Conservation (phyloP, 2,113 vertebrate species). For the Apistogramma diplotaenia region DNA sequence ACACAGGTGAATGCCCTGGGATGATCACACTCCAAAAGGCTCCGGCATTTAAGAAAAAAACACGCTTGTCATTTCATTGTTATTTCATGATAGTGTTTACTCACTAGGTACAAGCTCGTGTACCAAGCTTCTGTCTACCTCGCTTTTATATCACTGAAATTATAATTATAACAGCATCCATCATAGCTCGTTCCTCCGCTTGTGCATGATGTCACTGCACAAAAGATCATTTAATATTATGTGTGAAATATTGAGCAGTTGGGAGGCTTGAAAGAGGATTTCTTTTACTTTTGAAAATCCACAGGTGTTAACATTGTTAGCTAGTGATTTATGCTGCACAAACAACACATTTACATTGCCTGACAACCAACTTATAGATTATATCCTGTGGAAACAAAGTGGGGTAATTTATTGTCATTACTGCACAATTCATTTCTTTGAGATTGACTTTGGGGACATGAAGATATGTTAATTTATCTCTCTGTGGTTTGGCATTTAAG, state of each 20-base stretch:
- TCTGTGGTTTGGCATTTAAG: constrained; percentile 53
- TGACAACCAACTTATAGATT: constrained; percentile 43
- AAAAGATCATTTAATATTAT: constrained; percentile 31
- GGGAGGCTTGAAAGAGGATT: constrained; percentile 24
- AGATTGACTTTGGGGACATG: constrained; percentile 23
- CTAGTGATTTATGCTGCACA: constrained; percentile 46
- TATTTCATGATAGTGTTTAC: constrained; percentile 24
- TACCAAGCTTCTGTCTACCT: neutral
- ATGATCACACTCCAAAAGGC: constrained; percentile 44
- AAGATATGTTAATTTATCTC: constrained; percentile 41
- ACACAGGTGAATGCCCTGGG: constrained; percentile 6
- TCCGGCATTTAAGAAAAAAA: constrained; percentile 37
- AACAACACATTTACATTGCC: constrained; percentile 50
- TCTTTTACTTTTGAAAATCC: constrained; percentile 47
- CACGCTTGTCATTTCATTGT: constrained; percentile 19
- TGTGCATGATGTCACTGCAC: constrained; percentile 9
- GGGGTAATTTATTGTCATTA: constrained; percentile 55
- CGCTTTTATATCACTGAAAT: constrained; percentile 4
- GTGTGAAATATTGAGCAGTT: constrained; percentile 35
- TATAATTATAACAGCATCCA: constrained; percentile 29
- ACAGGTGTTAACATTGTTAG: constrained; percentile 49
- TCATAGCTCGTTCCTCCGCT: constrained; percentile 44
- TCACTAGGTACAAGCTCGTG: constrained; percentile 2
- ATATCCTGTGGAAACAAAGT: constrained; percentile 51
- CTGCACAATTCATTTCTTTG: constrained; percentile 44